Evolutionary conservation across 2,797 vertebrate species (phyloP).

Genomic region (Telmatherina bonti): DNA sequence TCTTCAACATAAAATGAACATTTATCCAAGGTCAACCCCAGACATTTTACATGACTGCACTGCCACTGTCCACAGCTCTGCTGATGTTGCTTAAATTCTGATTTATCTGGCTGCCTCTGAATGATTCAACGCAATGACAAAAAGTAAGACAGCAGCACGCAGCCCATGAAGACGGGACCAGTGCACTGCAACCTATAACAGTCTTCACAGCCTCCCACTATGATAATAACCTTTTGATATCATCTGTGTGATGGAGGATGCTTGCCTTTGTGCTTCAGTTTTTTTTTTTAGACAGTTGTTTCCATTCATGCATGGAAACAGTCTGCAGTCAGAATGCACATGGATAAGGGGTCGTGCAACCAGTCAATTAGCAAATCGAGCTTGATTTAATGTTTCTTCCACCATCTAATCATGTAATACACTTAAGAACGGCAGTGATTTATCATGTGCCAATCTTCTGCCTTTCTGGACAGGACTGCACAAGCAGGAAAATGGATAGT

Average conservation of each 20-base stretch:
- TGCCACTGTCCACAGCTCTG: conserved; percentile 39
- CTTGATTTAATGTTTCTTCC: conserved; percentile 68
- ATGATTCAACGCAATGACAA: conserved; percentile 64
- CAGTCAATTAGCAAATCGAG: conserved; percentile 64
- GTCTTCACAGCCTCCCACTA: conserved; percentile 22
- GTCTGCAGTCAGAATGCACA: no score
- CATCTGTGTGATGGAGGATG: not conserved
- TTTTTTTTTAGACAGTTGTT: conserved; percentile 18
- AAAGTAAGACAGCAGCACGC: conserved; percentile 26
- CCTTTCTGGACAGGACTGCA: conserved; percentile 39
- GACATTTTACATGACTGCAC: conserved; percentile 51
- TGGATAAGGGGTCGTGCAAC: conserved; percentile 44
- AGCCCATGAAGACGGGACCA: conserved; percentile 4
- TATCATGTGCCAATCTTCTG: conserved; percentile 62
- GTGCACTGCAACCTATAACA: conserved; percentile 7
- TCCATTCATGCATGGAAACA: conserved; percentile 31
- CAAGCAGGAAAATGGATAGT: conserved; percentile 41
- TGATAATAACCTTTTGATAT: conserved; percentile 6
- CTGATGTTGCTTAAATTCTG: conserved; percentile 64
- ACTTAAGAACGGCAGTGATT: conserved; percentile 56
- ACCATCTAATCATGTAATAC: conserved; percentile 67
- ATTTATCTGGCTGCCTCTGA: conserved; percentile 63
- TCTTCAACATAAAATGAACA: conserved; percentile 51
- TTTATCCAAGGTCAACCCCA: conserved; percentile 66
- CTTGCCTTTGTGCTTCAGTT: not conserved